Evolutionary conservation across 1,140 invertebrate genomes (phyloP).

Genomic region (Druon quercuslanigerum): DNA sequence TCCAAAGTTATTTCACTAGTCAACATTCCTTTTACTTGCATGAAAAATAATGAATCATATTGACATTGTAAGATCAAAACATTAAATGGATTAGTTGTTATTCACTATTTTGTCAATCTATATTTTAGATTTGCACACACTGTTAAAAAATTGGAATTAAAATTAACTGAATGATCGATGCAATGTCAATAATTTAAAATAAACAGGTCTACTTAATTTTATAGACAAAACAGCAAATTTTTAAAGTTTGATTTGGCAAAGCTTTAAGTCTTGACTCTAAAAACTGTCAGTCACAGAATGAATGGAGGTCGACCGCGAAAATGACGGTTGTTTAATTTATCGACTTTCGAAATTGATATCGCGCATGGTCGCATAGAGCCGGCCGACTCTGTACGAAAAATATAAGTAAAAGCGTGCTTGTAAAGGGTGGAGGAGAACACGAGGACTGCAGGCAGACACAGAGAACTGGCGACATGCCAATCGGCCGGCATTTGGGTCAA

Average conservation of each 20-base stretch:
- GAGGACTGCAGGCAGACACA: constrained; percentile 49
- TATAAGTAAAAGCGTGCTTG: constrained; percentile 45
- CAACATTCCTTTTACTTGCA: no score
- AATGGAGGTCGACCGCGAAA: constrained; percentile 11
- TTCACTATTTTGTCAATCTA: no score
- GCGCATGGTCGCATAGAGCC: constrained; percentile 21
- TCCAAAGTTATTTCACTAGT: no score
- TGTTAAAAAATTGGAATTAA: no score
- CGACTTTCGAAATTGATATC: constrained; percentile 57
- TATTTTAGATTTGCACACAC: no score
- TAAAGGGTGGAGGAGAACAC: constrained; percentile 36
- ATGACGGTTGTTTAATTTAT: constrained; percentile 56
- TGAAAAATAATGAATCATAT: no score
- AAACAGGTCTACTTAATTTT: no score
- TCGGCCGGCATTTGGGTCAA: constrained; percentile 62
- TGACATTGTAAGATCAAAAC: no score
- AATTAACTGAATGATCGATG: no score
- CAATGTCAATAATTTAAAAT: no score
- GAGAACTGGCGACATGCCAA: constrained; percentile 61
- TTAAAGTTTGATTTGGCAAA: not conserved
- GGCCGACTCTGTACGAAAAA: constrained; percentile 40
- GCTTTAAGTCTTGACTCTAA: constrained; percentile 12
- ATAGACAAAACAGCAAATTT: not conserved
- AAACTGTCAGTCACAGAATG: constrained; percentile 2
- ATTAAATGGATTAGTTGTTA: no score